Percentiles rank a stretch among this genome's conserved stretches.
Evolutionary conservation across 2,797 vertebrate species (phyloP).

Genomic region (Cyprinella venusta): DNA sequence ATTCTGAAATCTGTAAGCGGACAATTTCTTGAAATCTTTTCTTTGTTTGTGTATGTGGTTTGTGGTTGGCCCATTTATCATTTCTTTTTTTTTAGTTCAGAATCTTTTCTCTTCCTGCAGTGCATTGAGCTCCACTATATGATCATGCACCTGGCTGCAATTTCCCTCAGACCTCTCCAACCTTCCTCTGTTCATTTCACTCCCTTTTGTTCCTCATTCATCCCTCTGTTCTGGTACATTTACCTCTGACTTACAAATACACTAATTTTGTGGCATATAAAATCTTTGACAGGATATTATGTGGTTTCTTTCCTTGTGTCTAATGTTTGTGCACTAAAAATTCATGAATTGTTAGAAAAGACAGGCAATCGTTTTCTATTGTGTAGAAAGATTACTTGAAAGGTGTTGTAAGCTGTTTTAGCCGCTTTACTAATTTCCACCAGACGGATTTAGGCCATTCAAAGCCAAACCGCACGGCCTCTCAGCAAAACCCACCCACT

Average conservation of each 20-base stretch:
- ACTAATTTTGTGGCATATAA: neutral
- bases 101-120: constrained; percentile 39
- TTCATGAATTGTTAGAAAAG: neutral
- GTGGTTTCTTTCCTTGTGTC: neutral
- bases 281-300: neutral
- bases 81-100: constrained; percentile 32
- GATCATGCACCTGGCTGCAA: constrained; percentile 21
- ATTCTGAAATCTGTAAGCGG: constrained; percentile 91
- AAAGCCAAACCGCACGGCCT: neutral
- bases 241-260: constrained; percentile 13
- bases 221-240: constrained; percentile 32
- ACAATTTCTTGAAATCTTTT: neutral
- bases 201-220: constrained; percentile 51
- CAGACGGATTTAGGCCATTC: neutral
- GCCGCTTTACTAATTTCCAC: neutral
- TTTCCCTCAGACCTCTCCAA: constrained; percentile 45
- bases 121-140: constrained; percentile 17
- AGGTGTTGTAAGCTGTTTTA: neutral
- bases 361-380: neutral
- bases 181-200: constrained; percentile 36
- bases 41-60: neutral
- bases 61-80: constrained; percentile 16
- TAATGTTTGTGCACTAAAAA: neutral
- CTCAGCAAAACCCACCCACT: neutral
- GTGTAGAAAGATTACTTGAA: neutral